Conservation (phyloP, 2,888 invertebrate genomes). For the Brachyopa scutellaris region DNA sequence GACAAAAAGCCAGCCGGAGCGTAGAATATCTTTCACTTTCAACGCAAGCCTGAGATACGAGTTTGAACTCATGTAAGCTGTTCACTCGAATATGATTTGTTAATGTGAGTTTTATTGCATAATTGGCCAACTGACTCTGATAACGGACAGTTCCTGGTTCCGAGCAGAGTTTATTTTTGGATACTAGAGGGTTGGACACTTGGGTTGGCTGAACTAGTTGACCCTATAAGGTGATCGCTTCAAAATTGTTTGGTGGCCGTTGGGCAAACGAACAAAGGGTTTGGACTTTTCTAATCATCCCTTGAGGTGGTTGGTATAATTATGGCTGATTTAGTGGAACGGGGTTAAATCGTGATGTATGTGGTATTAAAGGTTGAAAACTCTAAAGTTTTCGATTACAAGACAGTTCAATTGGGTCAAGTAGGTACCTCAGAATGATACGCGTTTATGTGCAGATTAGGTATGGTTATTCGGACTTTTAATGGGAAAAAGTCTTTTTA, state of each 20-base stretch:
- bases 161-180: constrained; percentile 12
- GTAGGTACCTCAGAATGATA: too few relatives aligned
- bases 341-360: constrained; percentile 36
- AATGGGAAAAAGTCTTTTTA: too few relatives aligned
- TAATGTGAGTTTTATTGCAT: constrained; percentile 62
- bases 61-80: constrained; percentile 51
- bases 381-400: too few relatives aligned
- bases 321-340: not conserved
- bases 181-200: constrained; percentile 53
- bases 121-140: constrained; percentile 49
- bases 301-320: constrained; percentile 30
- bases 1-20: constrained; percentile 29
- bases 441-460: too few relatives aligned
- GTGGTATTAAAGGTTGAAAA: not conserved
- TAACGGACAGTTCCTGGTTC: not conserved
- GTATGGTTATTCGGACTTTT: too few relatives aligned
- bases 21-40: constrained; percentile 66
- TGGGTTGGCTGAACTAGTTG: constrained; percentile 50
- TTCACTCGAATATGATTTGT: constrained; percentile 68
- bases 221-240: constrained; percentile 46
- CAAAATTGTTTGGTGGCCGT: not conserved
- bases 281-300: constrained; percentile 38
- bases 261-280: constrained; percentile 26
- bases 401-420: too few relatives aligned
- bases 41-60: constrained; percentile 49